A percentile compares a stretch with the other conserved stretches of the same genome.
phyloP scores from a whole-genome alignment of 2,888 invertebrate genomes.

The Aphodius sticticus region DNA sequence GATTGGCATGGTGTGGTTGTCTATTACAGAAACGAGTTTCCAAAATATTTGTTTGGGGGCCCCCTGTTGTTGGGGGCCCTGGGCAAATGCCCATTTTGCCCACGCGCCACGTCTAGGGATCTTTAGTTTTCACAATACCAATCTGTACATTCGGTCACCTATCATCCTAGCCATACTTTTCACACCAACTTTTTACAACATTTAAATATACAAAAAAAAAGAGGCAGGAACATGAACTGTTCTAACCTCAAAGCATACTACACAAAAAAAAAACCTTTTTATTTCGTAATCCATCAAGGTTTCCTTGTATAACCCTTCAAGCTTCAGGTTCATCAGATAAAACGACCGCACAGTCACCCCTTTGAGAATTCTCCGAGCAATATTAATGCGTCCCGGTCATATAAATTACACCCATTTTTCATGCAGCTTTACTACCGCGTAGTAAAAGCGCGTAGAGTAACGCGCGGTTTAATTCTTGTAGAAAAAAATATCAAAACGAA shows the following conservation, averaged over 20 bases:
- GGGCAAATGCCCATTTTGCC: too few species aligned
- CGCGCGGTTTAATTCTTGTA: background rate
- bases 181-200: too few species aligned
- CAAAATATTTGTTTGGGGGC: too few species aligned
- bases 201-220: background rate
- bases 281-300: background rate
- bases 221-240: background rate
- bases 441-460: background rate
- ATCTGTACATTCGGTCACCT: too few species aligned
- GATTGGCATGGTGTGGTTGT: too few species aligned
- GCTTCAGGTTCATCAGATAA: background rate
- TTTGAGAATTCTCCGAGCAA: background rate
- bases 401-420: slow-evolving; percentile 4
- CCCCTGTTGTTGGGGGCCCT: too few species aligned
- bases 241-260: background rate
- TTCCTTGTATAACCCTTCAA: background rate
- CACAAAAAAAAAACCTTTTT: background rate
- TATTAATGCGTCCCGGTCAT: background rate
- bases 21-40: too few species aligned
- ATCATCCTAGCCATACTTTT: too few species aligned
- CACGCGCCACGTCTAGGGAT: too few species aligned
- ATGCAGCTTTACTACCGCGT: background rate
- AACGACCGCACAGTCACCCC: background rate
- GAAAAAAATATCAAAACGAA: background rate
- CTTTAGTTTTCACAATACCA: too few species aligned